Percentiles rank a stretch among this genome's conserved stretches.
Evolutionary conservation across 2,113 vertebrate genomes (phyloP).

Genomic region (Sceloporus undulatus): DNA sequence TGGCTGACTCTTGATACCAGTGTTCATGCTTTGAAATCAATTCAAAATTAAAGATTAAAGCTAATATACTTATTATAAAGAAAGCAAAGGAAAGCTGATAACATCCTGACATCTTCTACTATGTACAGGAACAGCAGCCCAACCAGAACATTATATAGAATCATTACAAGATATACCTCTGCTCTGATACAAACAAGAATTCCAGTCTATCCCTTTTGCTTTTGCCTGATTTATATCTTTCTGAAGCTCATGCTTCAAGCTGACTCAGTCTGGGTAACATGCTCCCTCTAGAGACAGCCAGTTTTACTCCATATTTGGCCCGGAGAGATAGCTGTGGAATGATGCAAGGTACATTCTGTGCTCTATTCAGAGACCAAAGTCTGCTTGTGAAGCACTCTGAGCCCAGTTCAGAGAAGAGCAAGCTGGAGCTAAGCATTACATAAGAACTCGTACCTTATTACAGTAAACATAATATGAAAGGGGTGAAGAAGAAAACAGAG

Average conservation of each 20-base stretch:
- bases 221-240: slow-evolving; percentile 19
- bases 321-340: slow-evolving; percentile 42
- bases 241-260: neutral
- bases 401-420: neutral
- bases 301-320: slow-evolving; percentile 36
- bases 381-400: slow-evolving; percentile 39
- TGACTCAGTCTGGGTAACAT: neutral
- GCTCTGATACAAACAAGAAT: neutral
- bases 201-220: slow-evolving; percentile 15
- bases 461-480: slow-evolving; percentile 31
- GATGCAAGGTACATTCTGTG: slow-evolving; percentile 42
- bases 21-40: neutral
- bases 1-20: too few species aligned
- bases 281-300: slow-evolving; percentile 33
- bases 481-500: neutral
- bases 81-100: slow-evolving; percentile 31
- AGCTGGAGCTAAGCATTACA: slow-evolving; percentile 27
- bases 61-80: neutral
- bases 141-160: slow-evolving; percentile 9
- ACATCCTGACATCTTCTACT: slow-evolving; percentile 15
- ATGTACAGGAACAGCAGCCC: slow-evolving; percentile 4
- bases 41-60: slow-evolving; percentile 28
- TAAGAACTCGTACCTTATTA: slow-evolving; percentile 29
- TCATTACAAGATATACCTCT: slow-evolving; percentile 4
- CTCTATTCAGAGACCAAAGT: slow-evolving; percentile 31